phyloP scores from a whole-genome alignment of 2,797 vertebrate genomes.

The Phataginus tricuspis region DNA sequence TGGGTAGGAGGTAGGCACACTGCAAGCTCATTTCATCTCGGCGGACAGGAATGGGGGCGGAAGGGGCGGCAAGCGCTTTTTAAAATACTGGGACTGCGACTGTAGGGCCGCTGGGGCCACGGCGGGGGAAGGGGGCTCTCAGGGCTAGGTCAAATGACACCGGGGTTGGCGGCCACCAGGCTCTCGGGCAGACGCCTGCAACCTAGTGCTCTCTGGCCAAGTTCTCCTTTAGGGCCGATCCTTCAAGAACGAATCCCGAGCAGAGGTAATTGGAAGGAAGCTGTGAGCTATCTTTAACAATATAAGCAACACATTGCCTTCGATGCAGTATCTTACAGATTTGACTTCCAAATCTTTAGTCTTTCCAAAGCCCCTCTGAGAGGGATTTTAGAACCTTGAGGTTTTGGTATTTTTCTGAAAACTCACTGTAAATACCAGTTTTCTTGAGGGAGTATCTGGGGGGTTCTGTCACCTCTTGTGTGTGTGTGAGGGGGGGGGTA shows the following conservation, averaged over 20 bases:
- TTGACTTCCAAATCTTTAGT: background rate
- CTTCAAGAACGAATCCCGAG: background rate
- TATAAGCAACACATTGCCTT: background rate
- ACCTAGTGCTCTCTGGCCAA: background rate
- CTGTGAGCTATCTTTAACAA: background rate
- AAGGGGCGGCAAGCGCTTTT: background rate
- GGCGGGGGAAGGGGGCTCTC: accelerated
- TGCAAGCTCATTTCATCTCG: background rate
- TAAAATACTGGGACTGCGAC: background rate
- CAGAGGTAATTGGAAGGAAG: background rate
- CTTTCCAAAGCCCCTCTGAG: background rate
- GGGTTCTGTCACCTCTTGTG: background rate
- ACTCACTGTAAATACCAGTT: background rate
- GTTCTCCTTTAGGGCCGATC: background rate
- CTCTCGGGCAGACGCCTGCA: accelerated
- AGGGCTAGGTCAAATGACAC: background rate
- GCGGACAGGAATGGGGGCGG: background rate
- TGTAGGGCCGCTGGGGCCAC: background rate
- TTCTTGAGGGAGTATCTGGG: background rate
- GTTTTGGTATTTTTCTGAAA: background rate
- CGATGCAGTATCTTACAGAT: background rate
- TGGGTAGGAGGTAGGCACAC: accelerated
- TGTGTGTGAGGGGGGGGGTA: too few relatives aligned
- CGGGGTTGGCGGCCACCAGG: accelerated
- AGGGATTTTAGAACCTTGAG: background rate